Evolutionary conservation across 2,888 invertebrate species (phyloP).

Genomic region (Fragum sueziense): DNA sequence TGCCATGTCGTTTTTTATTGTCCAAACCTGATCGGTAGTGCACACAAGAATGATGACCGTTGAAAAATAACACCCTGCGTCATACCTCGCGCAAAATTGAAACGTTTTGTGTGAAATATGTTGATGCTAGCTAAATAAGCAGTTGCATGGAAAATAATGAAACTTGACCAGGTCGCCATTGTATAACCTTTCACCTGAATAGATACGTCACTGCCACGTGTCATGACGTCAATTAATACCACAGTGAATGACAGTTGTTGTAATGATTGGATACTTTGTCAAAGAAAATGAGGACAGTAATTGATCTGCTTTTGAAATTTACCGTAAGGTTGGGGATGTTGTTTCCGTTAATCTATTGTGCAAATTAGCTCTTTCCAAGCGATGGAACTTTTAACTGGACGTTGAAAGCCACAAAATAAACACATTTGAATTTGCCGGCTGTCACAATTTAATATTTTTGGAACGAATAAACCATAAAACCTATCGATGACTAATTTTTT

Average conservation of each 20-base stretch:
- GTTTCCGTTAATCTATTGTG: neutral
- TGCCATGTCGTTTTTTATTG: conserved; percentile 13
- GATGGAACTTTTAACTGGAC: neutral
- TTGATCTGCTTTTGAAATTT: neutral
- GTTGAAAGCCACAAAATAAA: no score
- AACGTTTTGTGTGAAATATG: conserved; percentile 20
- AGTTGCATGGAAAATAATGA: conserved; percentile 20
- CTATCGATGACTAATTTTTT: no score
- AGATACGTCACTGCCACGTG: conserved; percentile 62
- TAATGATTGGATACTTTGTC: conserved; percentile 19
- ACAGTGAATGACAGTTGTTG: conserved; percentile 22
- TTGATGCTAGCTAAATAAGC: conserved; percentile 24
- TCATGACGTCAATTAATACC: conserved; percentile 35
- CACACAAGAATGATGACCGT: conserved; percentile 22
- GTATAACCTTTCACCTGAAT: conserved; percentile 54
- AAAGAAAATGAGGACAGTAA: neutral
- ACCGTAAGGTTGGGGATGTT: neutral
- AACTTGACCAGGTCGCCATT: conserved; percentile 30
- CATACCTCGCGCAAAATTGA: conserved; percentile 20
- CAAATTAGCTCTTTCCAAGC: neutral
- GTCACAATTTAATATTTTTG: no score
- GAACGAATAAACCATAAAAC: no score
- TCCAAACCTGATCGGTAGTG: neutral
- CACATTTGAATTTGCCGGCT: no score
- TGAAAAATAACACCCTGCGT: conserved; percentile 21